Conservation (phyloP, 2,797 vertebrate genomes). For the Tympanoctomys barrerae region DNA sequence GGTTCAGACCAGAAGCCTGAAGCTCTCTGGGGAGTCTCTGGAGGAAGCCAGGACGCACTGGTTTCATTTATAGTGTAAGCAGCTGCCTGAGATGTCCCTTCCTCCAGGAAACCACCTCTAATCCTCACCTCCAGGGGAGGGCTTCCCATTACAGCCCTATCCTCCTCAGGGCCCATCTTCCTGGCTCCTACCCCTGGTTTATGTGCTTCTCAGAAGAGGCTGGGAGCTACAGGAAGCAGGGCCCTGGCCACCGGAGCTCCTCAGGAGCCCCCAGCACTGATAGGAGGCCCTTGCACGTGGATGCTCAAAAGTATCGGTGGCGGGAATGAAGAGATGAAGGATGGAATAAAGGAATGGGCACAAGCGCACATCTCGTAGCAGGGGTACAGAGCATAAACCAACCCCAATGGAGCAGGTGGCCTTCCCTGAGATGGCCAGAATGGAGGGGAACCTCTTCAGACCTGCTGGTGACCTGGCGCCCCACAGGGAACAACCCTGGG, state of each 20-base stretch:
- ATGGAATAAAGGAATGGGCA: not conserved
- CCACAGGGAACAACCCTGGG: not conserved
- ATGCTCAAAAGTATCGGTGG: not conserved
- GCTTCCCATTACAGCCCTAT: not conserved
- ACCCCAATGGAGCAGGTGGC: not conserved
- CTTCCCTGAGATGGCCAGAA: not conserved
- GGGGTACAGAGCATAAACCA: not conserved
- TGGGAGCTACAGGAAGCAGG: not conserved
- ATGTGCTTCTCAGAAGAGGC: not conserved
- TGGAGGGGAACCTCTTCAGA: not conserved
- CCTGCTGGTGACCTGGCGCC: constrained; percentile 12
- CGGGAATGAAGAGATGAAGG: not conserved
- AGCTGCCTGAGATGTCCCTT: not conserved
- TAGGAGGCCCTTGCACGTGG: accelerated
- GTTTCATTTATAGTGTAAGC: not conserved
- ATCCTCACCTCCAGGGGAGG: not conserved
- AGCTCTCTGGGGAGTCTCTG: not conserved
- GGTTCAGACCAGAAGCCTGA: not conserved
- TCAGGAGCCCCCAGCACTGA: not conserved
- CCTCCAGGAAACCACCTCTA: not conserved
- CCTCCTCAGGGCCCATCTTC: not conserved
- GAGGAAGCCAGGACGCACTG: not conserved
- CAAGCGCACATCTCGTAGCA: not conserved
- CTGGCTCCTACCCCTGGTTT: not conserved
- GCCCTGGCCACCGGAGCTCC: not conserved